Conservation (phyloP, 2,113 vertebrate genomes). For the Eclectus roratus region DNA sequence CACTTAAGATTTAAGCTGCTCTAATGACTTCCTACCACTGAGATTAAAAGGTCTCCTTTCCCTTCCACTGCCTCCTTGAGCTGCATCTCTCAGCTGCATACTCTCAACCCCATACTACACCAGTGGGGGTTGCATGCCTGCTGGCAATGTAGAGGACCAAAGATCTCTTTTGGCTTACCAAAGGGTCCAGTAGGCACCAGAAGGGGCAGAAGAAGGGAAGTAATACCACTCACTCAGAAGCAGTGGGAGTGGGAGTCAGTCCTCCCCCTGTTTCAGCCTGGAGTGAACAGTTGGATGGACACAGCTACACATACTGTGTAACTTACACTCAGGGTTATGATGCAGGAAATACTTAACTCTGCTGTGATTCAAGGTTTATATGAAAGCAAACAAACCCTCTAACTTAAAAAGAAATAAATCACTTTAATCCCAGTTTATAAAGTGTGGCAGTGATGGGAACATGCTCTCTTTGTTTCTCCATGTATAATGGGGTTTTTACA, state of each 20-base stretch:
- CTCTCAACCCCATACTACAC: not conserved
- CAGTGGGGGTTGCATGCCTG: accelerated
- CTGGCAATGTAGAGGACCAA: not conserved
- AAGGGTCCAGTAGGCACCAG: not conserved
- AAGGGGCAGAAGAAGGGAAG: not conserved
- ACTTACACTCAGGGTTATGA: not conserved
- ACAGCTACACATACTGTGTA: not conserved
- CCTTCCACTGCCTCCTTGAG: not conserved
- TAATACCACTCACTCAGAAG: not conserved
- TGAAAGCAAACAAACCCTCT: not conserved
- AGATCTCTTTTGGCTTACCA: not conserved
- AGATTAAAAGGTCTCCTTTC: not conserved
- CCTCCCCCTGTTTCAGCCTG: not conserved
- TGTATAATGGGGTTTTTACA: not conserved
- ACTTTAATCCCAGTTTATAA: not conserved
- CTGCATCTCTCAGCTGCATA: not conserved
- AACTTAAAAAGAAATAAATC: not conserved
- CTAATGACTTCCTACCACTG: not conserved
- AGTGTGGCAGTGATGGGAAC: not conserved
- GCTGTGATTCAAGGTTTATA: not conserved
- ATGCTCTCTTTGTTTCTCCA: not conserved
- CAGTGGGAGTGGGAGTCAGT: not conserved
- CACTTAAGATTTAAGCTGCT: not conserved
- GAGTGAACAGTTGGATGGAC: not conserved
- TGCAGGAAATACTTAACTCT: not conserved